Evolutionary conservation across 2,888 invertebrate species (phyloP), one percentile per base, ranked within the genome.

Genomic region (Nesidiocoris tenuis): DNA sequence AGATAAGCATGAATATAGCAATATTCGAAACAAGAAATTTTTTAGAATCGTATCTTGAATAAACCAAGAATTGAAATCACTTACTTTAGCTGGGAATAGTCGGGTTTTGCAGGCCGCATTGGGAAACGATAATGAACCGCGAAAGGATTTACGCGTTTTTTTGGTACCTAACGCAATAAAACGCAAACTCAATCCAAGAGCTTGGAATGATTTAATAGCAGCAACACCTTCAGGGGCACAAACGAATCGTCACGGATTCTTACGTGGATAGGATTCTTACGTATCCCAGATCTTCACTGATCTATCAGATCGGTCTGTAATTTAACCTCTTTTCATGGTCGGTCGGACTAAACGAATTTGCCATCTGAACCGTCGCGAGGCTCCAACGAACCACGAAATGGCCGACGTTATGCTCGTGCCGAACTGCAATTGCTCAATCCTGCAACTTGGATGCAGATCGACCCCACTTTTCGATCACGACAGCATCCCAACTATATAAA

Each of bases 311-410:
- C 39, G 12, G 39, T 12, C 12, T 7, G 59, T 18, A n/a, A 59
- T 59, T 59, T 59, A 59, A n/a, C 59, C 7, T 59, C 59, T 59
- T 54, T 54, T 22, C 57, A 59, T 19, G 61, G 63, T 61, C 61
- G 23, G 39, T 61, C 19, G 72, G 17, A 21, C 7, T 21, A 57
- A 19, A 25, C 63, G 72, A 61, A 63, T 63, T 63, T 61, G 39
- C 61, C 61, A 39, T 72, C 72, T 54, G 72, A 72, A 61, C 39
- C 68, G 68, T 68, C 57, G 22, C 56, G 57, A 55, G 55, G 39
- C 54, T 18, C 65, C 74, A 74, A 55, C 57, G 74, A 22, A 64
- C 54, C 74, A 74, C 74, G 74, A 64, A 64, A 74, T 64, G 64
- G 55, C 74, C 25, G 5, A 21, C 70, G 70, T 70, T 70, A 70